These are phyloP conservation scores for Brachypalpus laphriformis DNA, from an alignment of 2,888 invertebrate species.

Conservation along the genomic window DNA sequence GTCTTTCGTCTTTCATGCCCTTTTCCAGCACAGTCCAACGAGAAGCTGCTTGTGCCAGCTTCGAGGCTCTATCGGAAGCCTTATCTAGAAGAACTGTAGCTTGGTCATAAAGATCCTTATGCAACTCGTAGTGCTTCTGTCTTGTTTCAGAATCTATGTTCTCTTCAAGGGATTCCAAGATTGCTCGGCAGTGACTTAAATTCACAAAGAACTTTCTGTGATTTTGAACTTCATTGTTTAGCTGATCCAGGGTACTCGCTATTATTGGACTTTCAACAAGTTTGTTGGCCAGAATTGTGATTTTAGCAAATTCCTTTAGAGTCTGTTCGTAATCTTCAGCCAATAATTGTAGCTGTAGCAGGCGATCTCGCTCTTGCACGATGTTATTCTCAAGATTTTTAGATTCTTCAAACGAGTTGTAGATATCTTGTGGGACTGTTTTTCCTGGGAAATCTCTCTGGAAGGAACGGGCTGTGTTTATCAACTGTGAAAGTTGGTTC, in stretches of 20 bases:
- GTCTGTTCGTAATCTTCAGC: conserved; percentile 95
- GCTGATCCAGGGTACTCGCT: conserved; percentile 89
- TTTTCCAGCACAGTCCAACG: conserved; percentile 92
- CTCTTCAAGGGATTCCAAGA: conserved; percentile 92
- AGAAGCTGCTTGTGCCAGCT: conserved; percentile 93
- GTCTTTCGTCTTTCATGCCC: conserved; percentile 91
- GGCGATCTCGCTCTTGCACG: conserved; percentile 88
- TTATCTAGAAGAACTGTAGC: conserved; percentile 91
- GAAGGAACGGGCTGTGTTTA: conserved; percentile 86
- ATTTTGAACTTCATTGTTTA: conserved; percentile 95
- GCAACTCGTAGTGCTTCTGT: conserved; percentile 88
- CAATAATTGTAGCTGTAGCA: conserved; percentile 89
- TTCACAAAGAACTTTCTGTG: conserved; percentile 95
- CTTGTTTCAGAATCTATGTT: conserved; percentile 92
- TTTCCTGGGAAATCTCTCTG: conserved; percentile 88
- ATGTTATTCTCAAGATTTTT: conserved; percentile 89
- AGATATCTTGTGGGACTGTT: conserved; percentile 87
- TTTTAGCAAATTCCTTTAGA: conserved; percentile 92
- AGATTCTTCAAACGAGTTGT: conserved; percentile 86
- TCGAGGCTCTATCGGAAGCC: conserved; percentile 91
- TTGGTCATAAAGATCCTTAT: conserved; percentile 89
- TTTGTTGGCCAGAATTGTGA: conserved; percentile 92
- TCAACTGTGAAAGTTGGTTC: conserved; percentile 85
- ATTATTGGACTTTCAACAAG: conserved; percentile 90
- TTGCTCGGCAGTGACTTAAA: conserved; percentile 92